Percentiles rank a stretch among this genome's conserved stretches.
Conservation (phyloP, 2,888 invertebrate species). For the Neoscelio sp. region DNA sequence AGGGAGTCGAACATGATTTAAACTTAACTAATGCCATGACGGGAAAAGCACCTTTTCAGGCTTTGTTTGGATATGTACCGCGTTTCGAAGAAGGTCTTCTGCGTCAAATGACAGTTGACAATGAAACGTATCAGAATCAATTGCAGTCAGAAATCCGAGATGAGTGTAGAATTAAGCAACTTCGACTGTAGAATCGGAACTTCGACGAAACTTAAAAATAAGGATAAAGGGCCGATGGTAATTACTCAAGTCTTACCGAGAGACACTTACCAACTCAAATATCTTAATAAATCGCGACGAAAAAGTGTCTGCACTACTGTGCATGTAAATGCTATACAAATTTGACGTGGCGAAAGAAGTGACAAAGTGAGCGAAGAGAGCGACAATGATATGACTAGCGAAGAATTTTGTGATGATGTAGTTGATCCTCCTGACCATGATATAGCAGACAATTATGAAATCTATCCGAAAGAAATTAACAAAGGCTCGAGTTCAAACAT, state of each 20-base stretch:
- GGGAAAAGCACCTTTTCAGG: conserved; percentile 16
- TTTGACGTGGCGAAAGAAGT: not conserved
- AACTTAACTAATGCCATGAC: conserved; percentile 11
- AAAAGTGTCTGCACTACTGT: not conserved
- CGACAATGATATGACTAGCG: no score
- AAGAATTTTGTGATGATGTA: no score
- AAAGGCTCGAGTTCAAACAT: no score
- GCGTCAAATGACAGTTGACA: not conserved
- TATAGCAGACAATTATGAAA: no score
- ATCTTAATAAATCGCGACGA: not conserved
- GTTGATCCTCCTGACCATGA: no score
- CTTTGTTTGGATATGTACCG: conserved; percentile 7
- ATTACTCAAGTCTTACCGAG: not conserved
- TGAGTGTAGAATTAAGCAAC: not conserved
- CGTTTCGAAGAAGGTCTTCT: conserved; percentile 4
- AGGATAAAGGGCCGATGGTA: conserved; percentile 15
- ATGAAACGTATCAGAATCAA: not conserved
- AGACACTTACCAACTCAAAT: not conserved
- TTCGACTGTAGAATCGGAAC: not conserved
- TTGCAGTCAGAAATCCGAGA: not conserved
- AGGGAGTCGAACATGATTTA: not conserved
- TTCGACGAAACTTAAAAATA: conserved; percentile 12
- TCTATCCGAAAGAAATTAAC: no score
- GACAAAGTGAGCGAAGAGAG: not conserved
- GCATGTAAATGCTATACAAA: conserved; percentile 1